Percentiles rank a stretch among this genome's conserved stretches.
Evolutionary conservation across 2,888 invertebrate species (phyloP).

Genomic region (Cynaeus angustus): DNA sequence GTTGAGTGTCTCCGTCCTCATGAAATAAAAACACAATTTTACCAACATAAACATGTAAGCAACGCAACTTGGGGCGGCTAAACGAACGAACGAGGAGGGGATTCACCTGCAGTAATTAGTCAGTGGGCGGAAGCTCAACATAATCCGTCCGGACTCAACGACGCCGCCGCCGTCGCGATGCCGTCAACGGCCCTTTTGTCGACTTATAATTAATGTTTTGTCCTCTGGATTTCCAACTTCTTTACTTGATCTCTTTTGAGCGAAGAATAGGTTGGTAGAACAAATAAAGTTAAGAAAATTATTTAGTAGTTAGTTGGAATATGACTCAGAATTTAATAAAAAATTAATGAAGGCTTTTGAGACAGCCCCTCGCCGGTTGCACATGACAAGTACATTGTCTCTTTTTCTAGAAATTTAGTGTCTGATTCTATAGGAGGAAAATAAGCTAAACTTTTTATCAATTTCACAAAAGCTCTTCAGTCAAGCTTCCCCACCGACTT

Average conservation of each 20-base stretch:
- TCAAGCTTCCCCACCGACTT: constrained; percentile 1
- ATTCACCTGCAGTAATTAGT: constrained; percentile 66
- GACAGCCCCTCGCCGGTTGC: constrained; percentile 1
- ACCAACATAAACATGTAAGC: constrained; percentile 20
- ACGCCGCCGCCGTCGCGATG: constrained; percentile 50
- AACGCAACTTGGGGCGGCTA: constrained; percentile 28
- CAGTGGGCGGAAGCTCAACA: constrained; percentile 62
- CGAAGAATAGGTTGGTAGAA: too few relatives aligned
- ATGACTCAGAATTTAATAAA: neutral
- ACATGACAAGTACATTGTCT: neutral
- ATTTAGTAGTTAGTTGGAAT: too few relatives aligned
- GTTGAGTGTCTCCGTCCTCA: too few relatives aligned
- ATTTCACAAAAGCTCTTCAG: constrained; percentile 18
- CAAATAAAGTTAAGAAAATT: too few relatives aligned
- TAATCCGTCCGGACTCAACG: constrained; percentile 44
- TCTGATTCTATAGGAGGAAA: neutral
- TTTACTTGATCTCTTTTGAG: constrained; percentile 33
- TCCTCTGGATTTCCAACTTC: constrained; percentile 59
- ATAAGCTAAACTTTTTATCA: constrained; percentile 14
- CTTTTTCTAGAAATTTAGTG: neutral
- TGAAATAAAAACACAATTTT: constrained; percentile 22
- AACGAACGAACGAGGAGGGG: constrained; percentile 51
- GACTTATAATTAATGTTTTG: constrained; percentile 66
- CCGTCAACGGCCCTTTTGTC: constrained; percentile 57
- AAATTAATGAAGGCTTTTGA: neutral